Base-by-base conservation (phyloP, 2,888 invertebrate species). In the Apantesis nais region DNA sequence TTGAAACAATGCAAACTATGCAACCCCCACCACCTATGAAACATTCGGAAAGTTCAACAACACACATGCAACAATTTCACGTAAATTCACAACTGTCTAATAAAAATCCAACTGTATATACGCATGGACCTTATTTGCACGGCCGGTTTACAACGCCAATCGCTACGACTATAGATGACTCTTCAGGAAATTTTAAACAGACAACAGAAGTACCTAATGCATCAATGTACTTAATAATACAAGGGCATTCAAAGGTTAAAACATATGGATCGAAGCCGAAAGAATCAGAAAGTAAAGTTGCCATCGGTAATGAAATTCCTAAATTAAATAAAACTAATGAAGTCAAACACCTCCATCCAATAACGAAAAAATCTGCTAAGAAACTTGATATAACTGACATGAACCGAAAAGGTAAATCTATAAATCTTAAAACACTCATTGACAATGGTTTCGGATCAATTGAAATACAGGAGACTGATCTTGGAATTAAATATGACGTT, bases 161-260 rank as follows among this genome's bases (percentile, higher is more conserved):
- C 62, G 93, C 95, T 0, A 90, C 92, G 22, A 95, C 96, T 75
- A 89, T 96, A 73, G 72, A 78, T 52, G 77, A 76, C n/a, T 71
- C 72, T 65, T 69, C 78, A 52, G 86, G 90, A 74, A 86, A 86
- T 68, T 68, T 73, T n/a, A 89, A 86, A 75, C 77, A 87, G 58
- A 86, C 90, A 34, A 90, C 90, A 11, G 92, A 92, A 82, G 95
- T 96, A 77, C 96, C 97, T 0, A 91, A 93, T 3, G 95, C 96
- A 68, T 96, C 97, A 0, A 90, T 97, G 96, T 97, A 97, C 85
- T 93, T 98, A 37, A 98, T 98, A 41, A 98, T 98, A 80, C 97
- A 98, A 89, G 98, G 98, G 0, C 98, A 98, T 88, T 98, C 98
- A 0, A 98, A 98, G 92, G 98, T 98, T 0, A 98, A 98, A 92